Conservation (phyloP, 2,797 vertebrate species). For the Danio jaintianensis region DNA sequence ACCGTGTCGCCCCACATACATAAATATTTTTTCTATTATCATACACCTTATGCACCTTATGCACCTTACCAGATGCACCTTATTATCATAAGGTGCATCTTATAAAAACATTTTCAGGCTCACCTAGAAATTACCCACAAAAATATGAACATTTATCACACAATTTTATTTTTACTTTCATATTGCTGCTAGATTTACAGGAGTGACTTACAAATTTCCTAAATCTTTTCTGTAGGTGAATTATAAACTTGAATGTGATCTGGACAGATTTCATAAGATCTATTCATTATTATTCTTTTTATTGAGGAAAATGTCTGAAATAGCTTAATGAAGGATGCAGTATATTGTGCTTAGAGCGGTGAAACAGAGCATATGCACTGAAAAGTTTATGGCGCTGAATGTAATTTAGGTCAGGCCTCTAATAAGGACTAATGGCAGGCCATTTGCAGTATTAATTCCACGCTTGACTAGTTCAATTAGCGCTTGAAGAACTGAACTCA, state of each 20-base stretch:
- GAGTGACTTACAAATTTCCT: too few species aligned
- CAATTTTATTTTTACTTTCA: too few species aligned
- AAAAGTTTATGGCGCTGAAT: slow-evolving; percentile 48
- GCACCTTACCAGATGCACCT: too few species aligned
- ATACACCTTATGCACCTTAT: too few species aligned
- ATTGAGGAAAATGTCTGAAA: slow-evolving; percentile 21
- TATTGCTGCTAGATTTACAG: too few species aligned
- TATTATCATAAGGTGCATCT: too few species aligned
- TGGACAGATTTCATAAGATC: neutral
- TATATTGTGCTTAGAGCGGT: slow-evolving; percentile 32
- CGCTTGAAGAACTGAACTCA: slow-evolving; percentile 50
- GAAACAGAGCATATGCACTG: neutral
- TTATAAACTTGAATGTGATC: neutral
- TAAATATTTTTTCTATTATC: too few species aligned
- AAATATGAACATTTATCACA: too few species aligned
- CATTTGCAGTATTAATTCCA: slow-evolving; percentile 71
- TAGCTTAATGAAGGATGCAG: slow-evolving; percentile 46
- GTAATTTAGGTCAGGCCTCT: slow-evolving; percentile 68
- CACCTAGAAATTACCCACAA: too few species aligned
- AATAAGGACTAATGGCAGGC: slow-evolving; percentile 69
- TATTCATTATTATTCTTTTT: slow-evolving; percentile 32
- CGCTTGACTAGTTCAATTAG: slow-evolving; percentile 70
- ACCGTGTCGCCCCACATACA: too few species aligned
- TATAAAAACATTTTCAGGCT: too few species aligned
- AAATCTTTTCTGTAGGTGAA: neutral